phyloP scores from a whole-genome alignment of 2,113 vertebrate genomes.

The Tichodroma muraria region DNA sequence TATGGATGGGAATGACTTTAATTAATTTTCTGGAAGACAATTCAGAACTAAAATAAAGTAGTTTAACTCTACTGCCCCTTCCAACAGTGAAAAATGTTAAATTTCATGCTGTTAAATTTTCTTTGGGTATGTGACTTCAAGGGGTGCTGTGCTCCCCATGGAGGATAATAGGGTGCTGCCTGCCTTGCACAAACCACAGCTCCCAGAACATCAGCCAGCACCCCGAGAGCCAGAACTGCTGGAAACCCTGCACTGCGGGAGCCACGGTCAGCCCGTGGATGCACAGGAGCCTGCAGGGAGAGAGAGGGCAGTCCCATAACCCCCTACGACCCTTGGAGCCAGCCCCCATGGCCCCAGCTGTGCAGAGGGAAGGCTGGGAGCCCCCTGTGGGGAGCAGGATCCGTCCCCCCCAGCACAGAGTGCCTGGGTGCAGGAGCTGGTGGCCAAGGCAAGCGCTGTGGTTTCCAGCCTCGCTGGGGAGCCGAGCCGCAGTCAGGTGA shows the following conservation, averaged over 20 bases:
- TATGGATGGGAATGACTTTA: background rate
- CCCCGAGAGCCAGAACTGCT: background rate
- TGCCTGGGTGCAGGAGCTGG: background rate
- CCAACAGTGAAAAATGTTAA: background rate
- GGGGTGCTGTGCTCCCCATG: background rate
- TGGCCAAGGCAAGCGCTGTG: background rate
- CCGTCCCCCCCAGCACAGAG: background rate
- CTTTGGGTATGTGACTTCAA: background rate
- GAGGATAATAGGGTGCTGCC: background rate
- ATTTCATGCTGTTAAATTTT: background rate
- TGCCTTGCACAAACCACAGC: background rate
- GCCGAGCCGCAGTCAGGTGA: background rate
- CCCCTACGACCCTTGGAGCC: background rate
- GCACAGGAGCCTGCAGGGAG: background rate
- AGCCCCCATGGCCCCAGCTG: accelerated
- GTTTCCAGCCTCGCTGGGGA: slow-evolving; percentile 47
- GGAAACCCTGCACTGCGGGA: background rate
- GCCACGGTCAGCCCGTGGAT: accelerated
- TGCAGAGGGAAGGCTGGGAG: background rate
- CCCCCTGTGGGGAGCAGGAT: background rate
- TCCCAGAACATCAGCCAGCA: background rate
- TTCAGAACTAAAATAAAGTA: background rate
- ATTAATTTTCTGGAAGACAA: background rate
- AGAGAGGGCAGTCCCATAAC: accelerated
- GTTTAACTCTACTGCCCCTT: background rate